Conservation (phyloP, 2,113 vertebrate genomes). For the Chroicocephalus ridibundus region DNA sequence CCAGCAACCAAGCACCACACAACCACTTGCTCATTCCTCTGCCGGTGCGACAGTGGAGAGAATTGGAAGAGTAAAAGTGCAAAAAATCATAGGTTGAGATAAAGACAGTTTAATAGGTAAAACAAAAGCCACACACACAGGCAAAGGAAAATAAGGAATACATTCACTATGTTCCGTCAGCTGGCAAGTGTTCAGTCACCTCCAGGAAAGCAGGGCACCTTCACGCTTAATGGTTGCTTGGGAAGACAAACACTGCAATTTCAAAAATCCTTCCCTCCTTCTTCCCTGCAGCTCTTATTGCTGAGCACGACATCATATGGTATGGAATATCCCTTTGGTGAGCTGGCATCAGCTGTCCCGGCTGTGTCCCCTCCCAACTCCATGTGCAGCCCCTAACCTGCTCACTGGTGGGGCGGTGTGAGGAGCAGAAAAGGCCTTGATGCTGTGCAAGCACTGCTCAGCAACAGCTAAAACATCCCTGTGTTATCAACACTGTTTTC, state of each 20-base stretch:
- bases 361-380: neutral
- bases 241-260: neutral
- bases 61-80: neutral
- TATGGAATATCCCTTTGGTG: too few relatives aligned
- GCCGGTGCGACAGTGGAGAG: accelerated
- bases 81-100: neutral
- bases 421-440: neutral
- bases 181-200: neutral
- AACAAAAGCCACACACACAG: accelerated
- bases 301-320: neutral
- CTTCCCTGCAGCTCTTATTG: neutral
- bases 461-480: accelerated
- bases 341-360: accelerated
- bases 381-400: neutral
- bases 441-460: neutral
- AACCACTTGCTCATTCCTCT: accelerated
- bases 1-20: neutral
- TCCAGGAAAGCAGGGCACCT: neutral
- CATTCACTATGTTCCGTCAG: accelerated
- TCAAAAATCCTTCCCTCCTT: accelerated
- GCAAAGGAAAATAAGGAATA: neutral
- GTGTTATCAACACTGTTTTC: neutral
- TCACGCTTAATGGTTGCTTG: accelerated
- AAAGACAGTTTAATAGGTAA: neutral
- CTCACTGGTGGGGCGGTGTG: accelerated